phyloP scores from a whole-genome alignment of 2,113 vertebrate genomes.

The Hemiprocne comata region DNA sequence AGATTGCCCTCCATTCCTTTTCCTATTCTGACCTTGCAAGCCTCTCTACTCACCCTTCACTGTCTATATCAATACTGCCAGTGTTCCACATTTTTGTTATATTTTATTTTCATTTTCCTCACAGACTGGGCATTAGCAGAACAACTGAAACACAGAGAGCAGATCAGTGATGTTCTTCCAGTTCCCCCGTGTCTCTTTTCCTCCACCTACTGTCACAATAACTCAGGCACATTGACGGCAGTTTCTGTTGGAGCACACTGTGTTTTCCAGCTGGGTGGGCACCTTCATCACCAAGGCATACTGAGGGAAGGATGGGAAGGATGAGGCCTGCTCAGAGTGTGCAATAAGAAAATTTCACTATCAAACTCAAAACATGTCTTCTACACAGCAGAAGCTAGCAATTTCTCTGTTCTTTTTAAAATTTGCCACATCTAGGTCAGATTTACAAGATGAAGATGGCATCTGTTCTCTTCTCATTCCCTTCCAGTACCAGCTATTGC shows the following conservation, averaged over 20 bases:
- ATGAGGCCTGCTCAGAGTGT: not conserved
- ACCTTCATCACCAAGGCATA: fast-evolving
- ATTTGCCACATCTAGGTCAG: not conserved
- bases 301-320: not conserved
- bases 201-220: not conserved
- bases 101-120: not conserved
- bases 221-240: not conserved
- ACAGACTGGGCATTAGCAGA: not conserved
- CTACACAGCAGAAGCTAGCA: not conserved
- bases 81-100: not conserved
- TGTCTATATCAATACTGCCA: not conserved
- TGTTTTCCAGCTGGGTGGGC: not conserved
- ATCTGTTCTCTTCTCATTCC: not conserved
- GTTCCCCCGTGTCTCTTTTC: not conserved
- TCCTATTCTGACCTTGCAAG: not conserved
- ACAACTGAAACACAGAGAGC: not conserved
- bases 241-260: not conserved
- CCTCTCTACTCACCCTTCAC: not conserved
- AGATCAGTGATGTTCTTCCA: not conserved
- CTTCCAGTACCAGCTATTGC: not conserved
- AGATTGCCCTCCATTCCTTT: not conserved
- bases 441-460: not conserved
- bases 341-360: not conserved
- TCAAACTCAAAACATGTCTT: not conserved
- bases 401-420: not conserved